Percentiles rank a stretch among this genome's conserved stretches.
phyloP scores from a whole-genome alignment of 2,113 vertebrate genomes.

The Python bivittatus region DNA sequence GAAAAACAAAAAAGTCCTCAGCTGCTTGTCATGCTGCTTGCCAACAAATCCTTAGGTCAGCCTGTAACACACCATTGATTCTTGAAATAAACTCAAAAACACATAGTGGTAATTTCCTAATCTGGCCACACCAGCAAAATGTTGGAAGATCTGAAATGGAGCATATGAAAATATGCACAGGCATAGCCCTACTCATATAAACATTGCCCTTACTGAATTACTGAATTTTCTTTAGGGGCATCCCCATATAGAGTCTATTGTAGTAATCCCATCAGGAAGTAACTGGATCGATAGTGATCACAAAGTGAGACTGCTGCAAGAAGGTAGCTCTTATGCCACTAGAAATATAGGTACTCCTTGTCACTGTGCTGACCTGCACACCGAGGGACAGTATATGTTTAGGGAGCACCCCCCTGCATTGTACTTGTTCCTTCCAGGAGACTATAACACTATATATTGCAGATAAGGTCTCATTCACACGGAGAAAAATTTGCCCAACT shows the following conservation, averaged over 20 bases:
- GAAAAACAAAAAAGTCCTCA: not conserved
- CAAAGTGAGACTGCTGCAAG: not conserved
- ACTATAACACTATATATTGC: not conserved
- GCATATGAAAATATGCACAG: not conserved
- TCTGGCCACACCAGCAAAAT: not conserved
- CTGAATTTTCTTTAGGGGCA: not conserved
- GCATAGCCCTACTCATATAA: not conserved
- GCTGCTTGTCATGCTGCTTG: not conserved
- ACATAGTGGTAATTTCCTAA: not conserved
- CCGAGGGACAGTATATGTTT: not conserved
- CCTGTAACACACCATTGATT: not conserved
- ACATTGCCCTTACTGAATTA: not conserved
- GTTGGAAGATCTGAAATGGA: not conserved
- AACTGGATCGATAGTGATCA: not conserved
- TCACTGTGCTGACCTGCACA: not conserved
- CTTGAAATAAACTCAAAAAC: not conserved
- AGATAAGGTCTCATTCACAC: not conserved
- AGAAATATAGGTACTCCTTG: not conserved
- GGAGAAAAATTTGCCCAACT: not conserved
- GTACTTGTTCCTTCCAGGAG: not conserved
- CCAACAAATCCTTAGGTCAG: not conserved
- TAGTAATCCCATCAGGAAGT: not conserved
- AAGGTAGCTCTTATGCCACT: not conserved
- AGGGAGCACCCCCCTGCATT: not conserved
- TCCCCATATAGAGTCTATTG: not conserved